These are phyloP conservation scores for Artibeus jamaicensis DNA, from an alignment of 2,797 vertebrate species.

Conservation along the genomic window DNA sequence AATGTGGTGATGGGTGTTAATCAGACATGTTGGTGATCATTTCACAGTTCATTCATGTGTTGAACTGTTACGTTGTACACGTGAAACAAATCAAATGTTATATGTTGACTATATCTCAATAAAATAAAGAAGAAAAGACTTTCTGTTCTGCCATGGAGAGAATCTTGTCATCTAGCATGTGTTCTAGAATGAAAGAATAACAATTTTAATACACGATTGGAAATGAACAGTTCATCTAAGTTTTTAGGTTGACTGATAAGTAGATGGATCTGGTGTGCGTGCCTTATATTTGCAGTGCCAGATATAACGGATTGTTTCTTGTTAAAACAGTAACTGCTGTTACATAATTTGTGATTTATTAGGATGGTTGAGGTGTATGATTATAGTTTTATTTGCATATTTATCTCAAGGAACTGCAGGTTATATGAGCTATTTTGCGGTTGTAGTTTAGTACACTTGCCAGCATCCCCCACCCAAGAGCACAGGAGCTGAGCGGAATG, in stretches of 20 bases:
- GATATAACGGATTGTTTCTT: background rate
- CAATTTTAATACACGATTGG: background rate
- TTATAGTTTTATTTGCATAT: background rate
- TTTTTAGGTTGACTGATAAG: background rate
- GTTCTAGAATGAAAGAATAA: background rate
- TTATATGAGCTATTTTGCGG: background rate
- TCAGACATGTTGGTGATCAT: background rate
- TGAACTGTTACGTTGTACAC: background rate
- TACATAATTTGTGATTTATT: background rate
- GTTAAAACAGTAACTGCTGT: background rate
- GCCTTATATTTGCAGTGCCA: background rate
- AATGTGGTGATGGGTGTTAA: background rate
- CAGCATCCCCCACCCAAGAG: fast-evolving
- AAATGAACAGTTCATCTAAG: background rate
- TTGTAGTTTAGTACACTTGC: background rate
- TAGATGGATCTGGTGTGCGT: background rate
- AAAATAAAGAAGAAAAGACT: background rate
- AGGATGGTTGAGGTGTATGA: background rate
- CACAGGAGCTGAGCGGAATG: background rate
- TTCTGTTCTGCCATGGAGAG: background rate
- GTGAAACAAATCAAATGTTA: background rate
- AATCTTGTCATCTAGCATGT: background rate
- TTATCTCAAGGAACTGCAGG: background rate
- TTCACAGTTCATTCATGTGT: background rate
- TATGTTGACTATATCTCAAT: background rate